phyloP scores from a whole-genome alignment of 2,888 invertebrate species.

The Sisyra nigra region DNA sequence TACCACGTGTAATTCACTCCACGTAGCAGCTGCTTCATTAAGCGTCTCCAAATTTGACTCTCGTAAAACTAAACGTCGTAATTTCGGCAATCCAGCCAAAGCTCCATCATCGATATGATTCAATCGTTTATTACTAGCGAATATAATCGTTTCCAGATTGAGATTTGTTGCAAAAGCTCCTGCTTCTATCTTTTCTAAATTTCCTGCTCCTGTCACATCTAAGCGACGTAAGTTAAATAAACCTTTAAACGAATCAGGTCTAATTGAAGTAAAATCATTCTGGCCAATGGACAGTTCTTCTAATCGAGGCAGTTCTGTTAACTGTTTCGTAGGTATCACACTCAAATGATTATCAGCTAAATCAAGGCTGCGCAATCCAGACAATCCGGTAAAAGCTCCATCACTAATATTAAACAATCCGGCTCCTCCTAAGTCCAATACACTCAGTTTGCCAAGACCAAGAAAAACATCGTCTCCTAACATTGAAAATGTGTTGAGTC shows the following conservation, averaged over 20 bases:
- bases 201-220: constrained; percentile 63
- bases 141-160: constrained; percentile 59
- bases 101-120: constrained; percentile 58
- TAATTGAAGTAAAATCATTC: constrained; percentile 56
- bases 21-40: constrained; percentile 64
- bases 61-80: constrained; percentile 56
- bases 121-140: constrained; percentile 64
- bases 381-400: constrained; percentile 58
- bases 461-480: constrained; percentile 65
- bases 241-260: constrained; percentile 60
- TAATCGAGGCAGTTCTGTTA: constrained; percentile 51
- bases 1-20: constrained; percentile 56
- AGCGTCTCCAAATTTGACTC: constrained; percentile 63
- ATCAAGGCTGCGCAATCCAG: constrained; percentile 58
- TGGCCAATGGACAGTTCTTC: constrained; percentile 72
- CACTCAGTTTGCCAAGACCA: constrained; percentile 55
- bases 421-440: constrained; percentile 65
- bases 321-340: constrained; percentile 57
- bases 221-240: constrained; percentile 58
- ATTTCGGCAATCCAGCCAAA: constrained; percentile 59
- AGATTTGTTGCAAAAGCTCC: constrained; percentile 67
- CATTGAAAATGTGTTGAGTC: constrained; percentile 63
- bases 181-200: constrained; percentile 53
- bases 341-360: constrained; percentile 65
- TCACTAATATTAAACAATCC: constrained; percentile 64